Conservation (phyloP, 2,113 vertebrate species). For the Silurus meridionalis region DNA sequence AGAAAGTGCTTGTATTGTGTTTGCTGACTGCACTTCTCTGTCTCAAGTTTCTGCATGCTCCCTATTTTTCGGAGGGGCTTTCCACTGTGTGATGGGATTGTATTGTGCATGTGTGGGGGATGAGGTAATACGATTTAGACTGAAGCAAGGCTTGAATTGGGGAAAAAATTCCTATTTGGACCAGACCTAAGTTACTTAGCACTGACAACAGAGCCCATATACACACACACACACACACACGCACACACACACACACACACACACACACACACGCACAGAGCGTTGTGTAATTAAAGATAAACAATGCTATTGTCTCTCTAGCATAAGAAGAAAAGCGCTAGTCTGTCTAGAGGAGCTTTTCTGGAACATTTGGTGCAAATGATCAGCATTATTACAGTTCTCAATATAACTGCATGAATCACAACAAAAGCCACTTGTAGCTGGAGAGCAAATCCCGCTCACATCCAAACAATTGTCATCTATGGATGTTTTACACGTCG, state of each 20-base stretch:
- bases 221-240: background rate
- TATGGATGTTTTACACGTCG: background rate
- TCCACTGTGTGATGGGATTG: background rate
- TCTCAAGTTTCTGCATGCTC: background rate
- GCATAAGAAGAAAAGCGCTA: background rate
- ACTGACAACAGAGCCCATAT: background rate
- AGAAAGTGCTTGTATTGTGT: constrained; percentile 19
- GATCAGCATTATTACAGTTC: background rate
- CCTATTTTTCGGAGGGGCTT: constrained; percentile 20
- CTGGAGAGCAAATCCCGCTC: background rate
- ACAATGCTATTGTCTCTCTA: constrained; percentile 4
- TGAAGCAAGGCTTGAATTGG: background rate
- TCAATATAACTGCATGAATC: constrained; percentile 1
- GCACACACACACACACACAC: background rate
- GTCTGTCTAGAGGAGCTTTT: background rate
- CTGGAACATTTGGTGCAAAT: background rate
- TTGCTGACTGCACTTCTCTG: constrained; percentile 19
- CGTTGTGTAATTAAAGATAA: constrained; percentile 15
- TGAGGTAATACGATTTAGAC: background rate
- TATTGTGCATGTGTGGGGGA: background rate
- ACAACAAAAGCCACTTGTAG: background rate
- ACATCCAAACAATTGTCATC: background rate
- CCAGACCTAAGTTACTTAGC: constrained; percentile 12
- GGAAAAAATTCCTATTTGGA: background rate
- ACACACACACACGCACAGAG: background rate